phyloP scores from a whole-genome alignment of 2,888 invertebrate genomes.

The Coelopa pilipes region DNA sequence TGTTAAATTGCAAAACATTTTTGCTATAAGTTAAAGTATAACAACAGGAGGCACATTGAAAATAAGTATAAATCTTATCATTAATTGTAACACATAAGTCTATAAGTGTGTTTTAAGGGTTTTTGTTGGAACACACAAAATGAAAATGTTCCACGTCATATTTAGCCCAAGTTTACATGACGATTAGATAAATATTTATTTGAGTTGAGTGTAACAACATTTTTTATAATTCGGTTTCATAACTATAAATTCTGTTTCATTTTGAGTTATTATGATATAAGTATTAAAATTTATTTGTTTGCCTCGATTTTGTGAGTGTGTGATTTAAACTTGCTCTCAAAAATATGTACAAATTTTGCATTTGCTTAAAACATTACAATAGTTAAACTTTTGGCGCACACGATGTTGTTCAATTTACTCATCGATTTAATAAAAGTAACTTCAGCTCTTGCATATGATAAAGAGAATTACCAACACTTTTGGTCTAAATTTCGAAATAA shows the following conservation, averaged over 20 bases:
- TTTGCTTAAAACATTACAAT: conserved; percentile 25
- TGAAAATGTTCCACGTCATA: not conserved
- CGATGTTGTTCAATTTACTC: conserved; percentile 1
- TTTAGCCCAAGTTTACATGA: conserved; percentile 22
- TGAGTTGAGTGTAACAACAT: conserved; percentile 28
- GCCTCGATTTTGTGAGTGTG: conserved; percentile 38
- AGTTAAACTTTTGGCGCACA: not conserved
- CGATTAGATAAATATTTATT: conserved; percentile 24
- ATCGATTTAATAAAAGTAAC: conserved; percentile 17
- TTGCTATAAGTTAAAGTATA: not conserved
- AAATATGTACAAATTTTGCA: conserved; percentile 29
- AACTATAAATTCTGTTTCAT: conserved; percentile 17
- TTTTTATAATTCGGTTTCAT: conserved; percentile 27
- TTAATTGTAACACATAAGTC: not conserved
- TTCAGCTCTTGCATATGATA: not conserved
- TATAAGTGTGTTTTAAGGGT: not conserved
- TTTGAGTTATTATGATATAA: not conserved
- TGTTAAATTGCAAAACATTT: conserved; percentile 20
- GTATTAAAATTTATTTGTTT: too few relatives aligned
- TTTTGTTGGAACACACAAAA: not conserved
- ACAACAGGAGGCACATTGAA: conserved; percentile 59
- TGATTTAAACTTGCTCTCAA: conserved; percentile 36
- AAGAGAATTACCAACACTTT: not conserved
- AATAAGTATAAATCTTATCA: conserved; percentile 48
- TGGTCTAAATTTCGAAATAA: not conserved